Evolutionary conservation across 2,888 invertebrate genomes (phyloP).

Genomic region (Malacosoma neustria): DNA sequence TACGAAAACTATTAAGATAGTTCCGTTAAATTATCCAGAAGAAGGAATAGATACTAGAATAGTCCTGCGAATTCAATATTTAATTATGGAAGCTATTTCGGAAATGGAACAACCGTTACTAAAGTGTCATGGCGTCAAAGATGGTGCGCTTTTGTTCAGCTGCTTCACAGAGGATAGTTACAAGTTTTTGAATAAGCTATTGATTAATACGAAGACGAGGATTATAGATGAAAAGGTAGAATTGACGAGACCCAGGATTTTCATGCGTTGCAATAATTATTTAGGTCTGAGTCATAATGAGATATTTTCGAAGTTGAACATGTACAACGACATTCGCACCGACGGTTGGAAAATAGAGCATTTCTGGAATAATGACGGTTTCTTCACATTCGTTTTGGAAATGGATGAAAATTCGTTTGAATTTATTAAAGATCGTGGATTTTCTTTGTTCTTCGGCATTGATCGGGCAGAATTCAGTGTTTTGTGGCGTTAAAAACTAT

Average conservation of each 20-base stretch:
- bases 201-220: neutral
- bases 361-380: conserved; percentile 11
- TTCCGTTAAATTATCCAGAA: conserved; percentile 10
- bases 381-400: conserved; percentile 16
- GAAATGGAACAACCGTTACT: conserved; percentile 25
- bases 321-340: conserved; percentile 32
- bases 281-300: conserved; percentile 18
- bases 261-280: conserved; percentile 7
- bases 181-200: conserved; percentile 18
- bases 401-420: conserved; percentile 30
- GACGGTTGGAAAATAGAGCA: conserved; percentile 26
- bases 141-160: conserved; percentile 33
- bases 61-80: conserved; percentile 8
- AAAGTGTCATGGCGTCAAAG: conserved; percentile 37
- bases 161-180: conserved; percentile 31
- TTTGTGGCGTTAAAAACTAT: conserved; percentile 18
- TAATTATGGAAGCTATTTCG: conserved; percentile 7
- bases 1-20: neutral
- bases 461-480: conserved; percentile 33
- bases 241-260: neutral
- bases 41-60: conserved; percentile 11
- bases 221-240: neutral
- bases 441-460: conserved; percentile 32
- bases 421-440: conserved; percentile 25
- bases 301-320: conserved; percentile 27